Conservation (phyloP, 2,888 invertebrate species). For the Conops quadrifasciatus region DNA sequence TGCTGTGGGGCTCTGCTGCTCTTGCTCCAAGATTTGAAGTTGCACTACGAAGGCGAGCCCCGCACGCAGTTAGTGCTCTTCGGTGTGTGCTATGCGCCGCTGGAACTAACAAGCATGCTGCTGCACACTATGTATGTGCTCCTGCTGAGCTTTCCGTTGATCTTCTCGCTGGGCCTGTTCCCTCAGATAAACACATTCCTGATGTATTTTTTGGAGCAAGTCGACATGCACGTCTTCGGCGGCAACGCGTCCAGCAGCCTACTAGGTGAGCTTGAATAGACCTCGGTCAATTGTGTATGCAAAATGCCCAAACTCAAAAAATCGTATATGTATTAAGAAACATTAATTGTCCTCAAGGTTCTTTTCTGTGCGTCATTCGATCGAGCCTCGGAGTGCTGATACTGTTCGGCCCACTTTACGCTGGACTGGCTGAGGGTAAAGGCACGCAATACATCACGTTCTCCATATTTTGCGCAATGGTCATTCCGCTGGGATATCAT, state of each 20-base stretch:
- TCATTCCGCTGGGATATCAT: constrained; percentile 90
- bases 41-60: constrained; percentile 47
- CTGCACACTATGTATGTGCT: constrained; percentile 81
- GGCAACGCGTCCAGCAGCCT: constrained; percentile 89
- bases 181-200: constrained; percentile 97
- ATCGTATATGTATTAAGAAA: background rate
- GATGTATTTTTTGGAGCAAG: constrained; percentile 96
- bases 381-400: constrained; percentile 82
- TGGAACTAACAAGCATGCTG: constrained; percentile 72
- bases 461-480: constrained; percentile 91
- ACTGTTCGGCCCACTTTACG: constrained; percentile 87
- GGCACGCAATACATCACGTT: constrained; percentile 91
- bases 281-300: no score
- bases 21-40: constrained; percentile 56
- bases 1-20: constrained; percentile 73
- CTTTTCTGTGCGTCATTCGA: constrained; percentile 82
- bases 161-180: constrained; percentile 94
- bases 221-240: constrained; percentile 89
- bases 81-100: constrained; percentile 65
- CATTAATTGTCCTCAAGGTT: constrained; percentile 57
- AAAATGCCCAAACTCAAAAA: no score
- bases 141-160: constrained; percentile 88
- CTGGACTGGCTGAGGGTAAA: constrained; percentile 83
- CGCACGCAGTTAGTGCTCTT: constrained; percentile 50
- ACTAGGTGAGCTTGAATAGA: constrained; percentile 67